Conservation (phyloP, 2,113 vertebrate genomes). For the Uropsilus gracilis region DNA sequence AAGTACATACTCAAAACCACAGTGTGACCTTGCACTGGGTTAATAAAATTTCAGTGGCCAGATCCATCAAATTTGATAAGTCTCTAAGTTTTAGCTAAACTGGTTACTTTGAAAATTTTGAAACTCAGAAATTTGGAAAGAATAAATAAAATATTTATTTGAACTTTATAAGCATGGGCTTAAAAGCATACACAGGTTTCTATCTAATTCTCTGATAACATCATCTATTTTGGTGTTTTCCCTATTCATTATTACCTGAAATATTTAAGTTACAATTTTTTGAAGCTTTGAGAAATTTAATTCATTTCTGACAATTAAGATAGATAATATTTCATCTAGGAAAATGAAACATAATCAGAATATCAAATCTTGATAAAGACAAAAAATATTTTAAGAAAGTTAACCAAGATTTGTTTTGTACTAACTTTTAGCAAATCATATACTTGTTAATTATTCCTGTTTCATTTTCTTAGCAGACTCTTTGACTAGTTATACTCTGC, state of each 20-base stretch:
- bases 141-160: not conserved
- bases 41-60: not conserved
- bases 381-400: not conserved
- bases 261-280: not conserved
- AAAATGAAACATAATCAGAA: not conserved
- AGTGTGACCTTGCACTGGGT: not conserved
- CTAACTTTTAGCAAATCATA: not conserved
- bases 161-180: too few relatives aligned
- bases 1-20: not conserved
- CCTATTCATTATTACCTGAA: not conserved
- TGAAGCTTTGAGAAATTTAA: not conserved
- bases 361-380: not conserved
- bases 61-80: not conserved
- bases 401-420: not conserved
- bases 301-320: not conserved
- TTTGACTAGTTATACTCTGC: not conserved
- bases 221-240: not conserved
- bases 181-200: not conserved
- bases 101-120: not conserved
- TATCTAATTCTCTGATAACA: not conserved
- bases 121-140: not conserved
- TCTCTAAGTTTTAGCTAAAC: not conserved
- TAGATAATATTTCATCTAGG: not conserved
- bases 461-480: not conserved
- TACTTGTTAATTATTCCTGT: not conserved